Conservation (phyloP, 2,888 invertebrate genomes). For the Papilio protenor region DNA sequence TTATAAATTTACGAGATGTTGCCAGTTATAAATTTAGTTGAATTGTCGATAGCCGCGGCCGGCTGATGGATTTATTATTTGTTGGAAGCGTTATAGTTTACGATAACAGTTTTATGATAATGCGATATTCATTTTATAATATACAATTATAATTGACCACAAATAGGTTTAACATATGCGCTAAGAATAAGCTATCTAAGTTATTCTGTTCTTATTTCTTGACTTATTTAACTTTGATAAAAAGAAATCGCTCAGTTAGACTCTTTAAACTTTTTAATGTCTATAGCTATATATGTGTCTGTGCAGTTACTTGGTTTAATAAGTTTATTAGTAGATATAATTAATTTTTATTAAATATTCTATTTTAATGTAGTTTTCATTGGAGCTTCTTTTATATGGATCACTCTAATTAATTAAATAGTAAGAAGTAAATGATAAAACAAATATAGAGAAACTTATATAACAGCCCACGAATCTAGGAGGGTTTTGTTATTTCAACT, state of each 20-base stretch:
- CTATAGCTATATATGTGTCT: too few species aligned
- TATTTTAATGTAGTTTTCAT: background rate
- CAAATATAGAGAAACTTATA: background rate
- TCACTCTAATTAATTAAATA: background rate
- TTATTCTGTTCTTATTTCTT: background rate
- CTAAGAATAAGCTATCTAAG: background rate
- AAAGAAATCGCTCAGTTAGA: too few species aligned
- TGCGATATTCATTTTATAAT: conserved; percentile 43
- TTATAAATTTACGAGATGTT: conserved; percentile 80
- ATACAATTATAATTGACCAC: conserved; percentile 13
- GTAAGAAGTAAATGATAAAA: background rate
- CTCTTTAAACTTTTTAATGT: too few species aligned
- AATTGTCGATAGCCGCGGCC: conserved; percentile 59
- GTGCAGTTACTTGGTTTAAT: too few species aligned
- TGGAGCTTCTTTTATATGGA: background rate
- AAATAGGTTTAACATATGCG: background rate
- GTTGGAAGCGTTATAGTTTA: conserved; percentile 73
- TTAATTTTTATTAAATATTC: background rate
- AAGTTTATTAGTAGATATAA: background rate
- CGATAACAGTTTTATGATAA: conserved; percentile 65
- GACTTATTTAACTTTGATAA: background rate
- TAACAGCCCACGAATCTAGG: background rate
- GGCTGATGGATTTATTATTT: conserved; percentile 68
- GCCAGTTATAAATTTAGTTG: conserved; percentile 74
- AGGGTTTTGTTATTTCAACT: conserved; percentile 1